Percentiles rank a stretch among this genome's conserved stretches.
Evolutionary conservation across 2,888 invertebrate genomes (phyloP).

Genomic region (Eugnorisma glareosa): DNA sequence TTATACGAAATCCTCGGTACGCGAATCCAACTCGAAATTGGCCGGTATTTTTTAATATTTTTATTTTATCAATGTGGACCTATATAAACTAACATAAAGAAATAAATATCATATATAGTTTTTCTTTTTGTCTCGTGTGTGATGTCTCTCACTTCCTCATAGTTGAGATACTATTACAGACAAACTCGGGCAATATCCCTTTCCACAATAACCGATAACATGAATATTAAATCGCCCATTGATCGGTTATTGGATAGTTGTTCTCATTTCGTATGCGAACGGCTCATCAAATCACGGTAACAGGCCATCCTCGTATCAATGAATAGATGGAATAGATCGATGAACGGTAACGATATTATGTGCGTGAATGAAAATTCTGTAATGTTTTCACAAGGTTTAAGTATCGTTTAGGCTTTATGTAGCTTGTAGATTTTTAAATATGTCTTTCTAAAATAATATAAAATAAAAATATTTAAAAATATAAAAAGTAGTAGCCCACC

Average conservation of each 20-base stretch:
- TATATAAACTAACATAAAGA: background rate
- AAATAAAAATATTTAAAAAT: no score
- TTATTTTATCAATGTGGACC: background rate
- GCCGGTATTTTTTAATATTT: no score
- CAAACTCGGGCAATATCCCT: background rate
- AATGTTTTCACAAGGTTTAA: background rate
- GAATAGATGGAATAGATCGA: constrained; percentile 3
- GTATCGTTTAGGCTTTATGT: background rate
- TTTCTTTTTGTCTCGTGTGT: background rate
- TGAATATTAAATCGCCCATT: constrained; percentile 15
- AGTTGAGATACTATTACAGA: background rate
- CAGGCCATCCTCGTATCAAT: constrained; percentile 16
- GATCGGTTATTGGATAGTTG: constrained; percentile 33
- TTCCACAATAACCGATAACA: constrained; percentile 16
- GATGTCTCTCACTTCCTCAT: background rate
- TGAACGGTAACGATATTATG: background rate
- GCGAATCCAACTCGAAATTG: no score
- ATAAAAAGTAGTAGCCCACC: no score
- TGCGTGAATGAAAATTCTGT: background rate
- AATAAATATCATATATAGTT: background rate
- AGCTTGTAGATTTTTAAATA: no score
- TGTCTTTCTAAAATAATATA: no score
- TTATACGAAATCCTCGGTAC: no score
- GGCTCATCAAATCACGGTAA: constrained; percentile 47
- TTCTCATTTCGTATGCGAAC: constrained; percentile 27